Evolutionary conservation across 2,888 invertebrate genomes (phyloP).

Genomic region (Elegia similella): DNA sequence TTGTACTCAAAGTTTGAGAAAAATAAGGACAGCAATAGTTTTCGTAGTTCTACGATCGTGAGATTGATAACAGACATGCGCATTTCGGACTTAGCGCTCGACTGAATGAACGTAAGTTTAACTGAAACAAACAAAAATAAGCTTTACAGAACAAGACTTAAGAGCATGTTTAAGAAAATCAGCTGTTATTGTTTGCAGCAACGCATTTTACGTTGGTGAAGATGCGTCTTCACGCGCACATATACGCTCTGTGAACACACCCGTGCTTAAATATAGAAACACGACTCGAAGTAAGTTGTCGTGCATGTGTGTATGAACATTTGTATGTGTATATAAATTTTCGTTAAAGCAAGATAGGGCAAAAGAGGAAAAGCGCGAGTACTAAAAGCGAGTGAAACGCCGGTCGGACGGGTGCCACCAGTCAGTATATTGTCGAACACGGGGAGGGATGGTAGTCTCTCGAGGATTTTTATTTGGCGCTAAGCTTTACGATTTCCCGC

Average conservation of each 20-base stretch:
- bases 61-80: conserved; percentile 72
- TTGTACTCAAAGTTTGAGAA: conserved; percentile 51
- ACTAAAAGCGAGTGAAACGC: conserved; percentile 67
- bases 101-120: conserved; percentile 50
- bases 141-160: conserved; percentile 45
- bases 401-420: conserved; percentile 60
- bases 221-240: conserved; percentile 58
- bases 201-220: conserved; percentile 49
- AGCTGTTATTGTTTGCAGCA: conserved; percentile 57
- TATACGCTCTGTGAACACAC: conserved; percentile 40
- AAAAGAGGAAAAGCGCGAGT: conserved; percentile 69
- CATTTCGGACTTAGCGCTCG: conserved; percentile 48
- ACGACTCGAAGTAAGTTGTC: conserved; percentile 49
- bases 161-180: conserved; percentile 38
- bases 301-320: conserved; percentile 59
- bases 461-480: conserved; percentile 49
- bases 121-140: conserved; percentile 37
- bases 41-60: conserved; percentile 59
- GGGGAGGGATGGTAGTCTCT: conserved; percentile 67
- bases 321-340: conserved; percentile 63
- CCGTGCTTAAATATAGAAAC: conserved; percentile 29
- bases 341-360: conserved; percentile 70
- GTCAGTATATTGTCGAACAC: conserved; percentile 66
- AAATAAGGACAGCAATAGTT: conserved; percentile 73
- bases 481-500: conserved; percentile 67